Percentiles rank a stretch among this genome's conserved stretches.
phyloP scores from a whole-genome alignment of 2,797 vertebrate species.

The Luscinia megarhynchos region DNA sequence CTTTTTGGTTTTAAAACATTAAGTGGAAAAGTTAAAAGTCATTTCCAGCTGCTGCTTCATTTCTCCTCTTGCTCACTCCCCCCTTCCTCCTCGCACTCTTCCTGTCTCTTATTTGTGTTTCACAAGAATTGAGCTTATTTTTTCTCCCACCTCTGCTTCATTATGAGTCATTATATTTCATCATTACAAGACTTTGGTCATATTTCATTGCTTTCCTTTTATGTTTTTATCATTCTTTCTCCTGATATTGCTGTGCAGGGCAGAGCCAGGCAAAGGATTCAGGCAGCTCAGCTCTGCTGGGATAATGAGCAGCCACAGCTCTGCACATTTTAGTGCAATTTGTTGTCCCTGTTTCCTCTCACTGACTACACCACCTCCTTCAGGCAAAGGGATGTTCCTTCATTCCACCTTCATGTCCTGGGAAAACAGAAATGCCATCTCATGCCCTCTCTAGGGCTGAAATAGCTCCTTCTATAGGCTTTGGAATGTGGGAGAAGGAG shows the following conservation, averaged over 20 bases:
- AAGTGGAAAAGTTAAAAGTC: conserved; percentile 25
- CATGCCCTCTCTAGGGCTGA: background rate
- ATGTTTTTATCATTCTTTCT: conserved; percentile 37
- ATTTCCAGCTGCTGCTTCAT: conserved; percentile 11
- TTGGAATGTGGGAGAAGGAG: background rate
- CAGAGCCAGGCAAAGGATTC: background rate
- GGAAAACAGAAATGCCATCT: background rate
- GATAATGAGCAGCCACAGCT: conserved; percentile 5
- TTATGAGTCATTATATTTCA: conserved; percentile 51
- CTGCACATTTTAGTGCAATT: background rate
- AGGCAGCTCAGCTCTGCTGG: background rate
- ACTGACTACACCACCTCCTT: background rate
- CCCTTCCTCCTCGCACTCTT: background rate
- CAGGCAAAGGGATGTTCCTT: background rate
- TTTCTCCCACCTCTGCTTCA: conserved; percentile 14
- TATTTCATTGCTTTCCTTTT: conserved; percentile 39
- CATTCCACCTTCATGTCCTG: background rate
- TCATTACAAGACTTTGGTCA: conserved; percentile 28
- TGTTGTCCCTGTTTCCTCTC: background rate
- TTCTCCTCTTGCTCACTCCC: background rate
- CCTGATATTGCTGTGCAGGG: background rate
- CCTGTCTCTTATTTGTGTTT: background rate
- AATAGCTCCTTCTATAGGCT: background rate
- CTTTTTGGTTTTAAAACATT: conserved; percentile 48
- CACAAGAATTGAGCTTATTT: background rate